These are phyloP conservation scores for Pangasius larnaudii DNA, from an alignment of 2,797 vertebrate genomes.

Conservation along the genomic window DNA sequence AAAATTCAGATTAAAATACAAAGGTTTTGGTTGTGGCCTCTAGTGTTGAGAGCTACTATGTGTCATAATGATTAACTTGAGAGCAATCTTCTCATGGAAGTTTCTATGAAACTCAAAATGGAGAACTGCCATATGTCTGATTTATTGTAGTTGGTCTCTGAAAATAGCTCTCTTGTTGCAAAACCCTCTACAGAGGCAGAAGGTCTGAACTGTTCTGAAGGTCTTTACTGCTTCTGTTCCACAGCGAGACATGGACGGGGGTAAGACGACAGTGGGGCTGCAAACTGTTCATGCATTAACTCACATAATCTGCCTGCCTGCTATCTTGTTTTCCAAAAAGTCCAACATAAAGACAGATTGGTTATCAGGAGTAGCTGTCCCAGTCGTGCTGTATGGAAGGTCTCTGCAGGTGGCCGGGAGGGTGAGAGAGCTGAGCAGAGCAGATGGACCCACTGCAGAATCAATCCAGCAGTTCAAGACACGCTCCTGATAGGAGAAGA, in stretches of 20 bases:
- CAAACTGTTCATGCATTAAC: constrained; percentile 79
- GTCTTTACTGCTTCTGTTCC: background rate
- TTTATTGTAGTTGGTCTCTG: background rate
- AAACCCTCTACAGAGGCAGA: background rate
- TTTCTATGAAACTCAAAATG: constrained; percentile 10
- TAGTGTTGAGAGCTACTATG: background rate
- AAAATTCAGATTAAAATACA: background rate
- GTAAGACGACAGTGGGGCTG: background rate
- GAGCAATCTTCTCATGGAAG: too few species aligned
- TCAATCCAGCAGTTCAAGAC: constrained; percentile 76
- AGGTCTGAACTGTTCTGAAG: background rate
- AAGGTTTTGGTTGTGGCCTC: background rate
- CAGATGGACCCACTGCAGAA: constrained; percentile 74
- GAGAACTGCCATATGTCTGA: background rate
- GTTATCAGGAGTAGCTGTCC: constrained; percentile 79
- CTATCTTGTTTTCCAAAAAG: constrained; percentile 76
- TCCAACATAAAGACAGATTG: constrained; percentile 71
- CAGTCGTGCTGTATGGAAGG: constrained; percentile 50
- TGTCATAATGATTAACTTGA: background rate
- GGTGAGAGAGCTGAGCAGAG: constrained; percentile 50
- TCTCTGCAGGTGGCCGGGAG: constrained; percentile 40
- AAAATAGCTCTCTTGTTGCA: background rate
- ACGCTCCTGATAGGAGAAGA: constrained; percentile 63
- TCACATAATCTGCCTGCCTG: constrained; percentile 74
- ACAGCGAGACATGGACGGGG: background rate